Conservation (phyloP, 2,113 vertebrate species). For the Xyliphius kryptos region DNA sequence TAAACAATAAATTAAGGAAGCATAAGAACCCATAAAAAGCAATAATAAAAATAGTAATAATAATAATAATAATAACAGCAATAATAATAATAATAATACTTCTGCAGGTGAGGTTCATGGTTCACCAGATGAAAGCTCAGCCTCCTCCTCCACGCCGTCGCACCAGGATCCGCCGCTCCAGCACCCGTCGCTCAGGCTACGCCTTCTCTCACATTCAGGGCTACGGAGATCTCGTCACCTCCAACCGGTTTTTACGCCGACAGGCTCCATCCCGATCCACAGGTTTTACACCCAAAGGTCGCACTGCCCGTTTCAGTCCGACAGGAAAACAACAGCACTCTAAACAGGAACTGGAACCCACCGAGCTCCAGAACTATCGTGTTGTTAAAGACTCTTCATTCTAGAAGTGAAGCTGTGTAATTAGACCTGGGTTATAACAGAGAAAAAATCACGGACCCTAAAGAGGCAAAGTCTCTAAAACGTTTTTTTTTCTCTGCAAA, state of each 20-base stretch:
- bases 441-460: too few species aligned
- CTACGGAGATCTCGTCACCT: conserved; percentile 88
- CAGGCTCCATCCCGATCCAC: conserved; percentile 39
- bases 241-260: conserved; percentile 71
- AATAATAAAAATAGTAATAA: too few species aligned
- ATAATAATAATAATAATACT: too few species aligned
- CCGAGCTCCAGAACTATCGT: conserved; percentile 66
- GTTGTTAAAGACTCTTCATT: conserved; percentile 34
- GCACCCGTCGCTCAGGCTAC: conserved; percentile 81
- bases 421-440: too few species aligned
- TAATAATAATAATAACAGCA: too few species aligned
- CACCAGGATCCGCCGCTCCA: conserved; percentile 59
- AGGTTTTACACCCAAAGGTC: conserved; percentile 54
- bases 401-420: too few species aligned
- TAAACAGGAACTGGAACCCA: conserved; percentile 54
- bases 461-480: too few species aligned
- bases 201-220: conserved; percentile 90
- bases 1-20: too few species aligned
- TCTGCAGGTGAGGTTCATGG: conserved; percentile 74
- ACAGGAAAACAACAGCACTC: conserved; percentile 51
- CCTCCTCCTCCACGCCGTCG: conserved; percentile 56
- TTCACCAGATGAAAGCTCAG: conserved; percentile 63
- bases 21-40: too few species aligned
- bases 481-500: too few species aligned
- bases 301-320: conserved; percentile 67